Evolutionary conservation across 2,113 vertebrate species (phyloP).

Genomic region (Paradoxurus hermaphroditus): DNA sequence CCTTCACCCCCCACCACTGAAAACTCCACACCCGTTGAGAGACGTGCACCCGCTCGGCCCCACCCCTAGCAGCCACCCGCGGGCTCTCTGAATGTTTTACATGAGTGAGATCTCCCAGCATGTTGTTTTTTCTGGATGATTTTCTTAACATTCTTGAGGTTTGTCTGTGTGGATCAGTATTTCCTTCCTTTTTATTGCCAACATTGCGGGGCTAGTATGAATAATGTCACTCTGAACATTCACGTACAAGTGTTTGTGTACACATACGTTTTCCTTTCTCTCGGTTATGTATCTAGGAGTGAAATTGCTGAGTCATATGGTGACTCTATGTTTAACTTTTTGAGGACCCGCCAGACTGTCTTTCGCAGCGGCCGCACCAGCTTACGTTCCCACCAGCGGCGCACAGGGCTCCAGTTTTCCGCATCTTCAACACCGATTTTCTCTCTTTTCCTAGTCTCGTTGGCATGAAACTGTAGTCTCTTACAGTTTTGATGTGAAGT

Average conservation of each 20-base stretch:
- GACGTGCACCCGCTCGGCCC: background rate
- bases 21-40: no score
- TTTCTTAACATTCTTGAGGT: background rate
- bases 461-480: background rate
- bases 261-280: background rate
- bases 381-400: background rate
- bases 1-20: background rate
- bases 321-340: background rate
- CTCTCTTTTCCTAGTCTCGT: background rate
- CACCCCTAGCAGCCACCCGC: background rate
- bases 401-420: background rate
- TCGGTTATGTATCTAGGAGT: background rate
- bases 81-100: background rate
- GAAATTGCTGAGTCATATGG: background rate
- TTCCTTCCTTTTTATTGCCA: background rate
- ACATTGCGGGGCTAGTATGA: background rate
- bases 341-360: background rate
- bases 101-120: background rate
- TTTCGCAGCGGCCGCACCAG: background rate
- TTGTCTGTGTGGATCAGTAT: background rate
- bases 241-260: background rate
- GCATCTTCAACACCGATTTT: fast-evolving
- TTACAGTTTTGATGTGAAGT: background rate
- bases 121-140: background rate
- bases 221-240: background rate